phyloP scores from a whole-genome alignment of 2,113 vertebrate species.

The Varanus salvator region DNA sequence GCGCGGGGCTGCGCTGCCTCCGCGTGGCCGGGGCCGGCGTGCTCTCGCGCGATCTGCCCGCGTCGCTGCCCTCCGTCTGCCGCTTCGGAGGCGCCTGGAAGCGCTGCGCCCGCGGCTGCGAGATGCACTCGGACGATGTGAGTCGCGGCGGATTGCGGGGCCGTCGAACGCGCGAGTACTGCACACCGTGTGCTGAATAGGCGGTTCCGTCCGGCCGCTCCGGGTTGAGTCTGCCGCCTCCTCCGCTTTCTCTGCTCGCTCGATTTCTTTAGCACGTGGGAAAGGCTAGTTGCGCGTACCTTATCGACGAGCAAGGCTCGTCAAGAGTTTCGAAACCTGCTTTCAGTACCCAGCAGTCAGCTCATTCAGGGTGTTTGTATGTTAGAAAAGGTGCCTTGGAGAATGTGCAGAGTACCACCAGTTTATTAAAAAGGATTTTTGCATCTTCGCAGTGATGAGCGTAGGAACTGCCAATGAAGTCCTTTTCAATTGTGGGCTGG shows the following conservation, averaged over 20 bases:
- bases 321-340: background rate
- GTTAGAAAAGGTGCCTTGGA: background rate
- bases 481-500: too few relatives aligned
- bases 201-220: background rate
- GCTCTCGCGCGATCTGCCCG: constrained; percentile 37
- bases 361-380: too few relatives aligned
- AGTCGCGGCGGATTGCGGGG: background rate
- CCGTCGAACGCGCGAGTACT: too few relatives aligned
- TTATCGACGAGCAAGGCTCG: background rate
- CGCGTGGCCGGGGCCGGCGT: rapidly evolving
- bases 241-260: background rate
- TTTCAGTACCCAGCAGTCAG: background rate
- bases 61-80: background rate
- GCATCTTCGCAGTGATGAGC: too few relatives aligned
- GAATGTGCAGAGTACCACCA: background rate
- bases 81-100: rapidly evolving
- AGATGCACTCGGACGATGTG: constrained; percentile 69
- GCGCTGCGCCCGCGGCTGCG: background rate
- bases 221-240: background rate
- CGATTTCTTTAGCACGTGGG: constrained; percentile 2
- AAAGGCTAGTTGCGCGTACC: background rate
- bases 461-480: too few relatives aligned
- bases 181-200: too few relatives aligned
- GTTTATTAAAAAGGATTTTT: too few relatives aligned
- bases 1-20: background rate